Percentiles rank a stretch among this genome's conserved stretches.
phyloP scores from a whole-genome alignment of 2,113 vertebrate species.

The Tyto alba region DNA sequence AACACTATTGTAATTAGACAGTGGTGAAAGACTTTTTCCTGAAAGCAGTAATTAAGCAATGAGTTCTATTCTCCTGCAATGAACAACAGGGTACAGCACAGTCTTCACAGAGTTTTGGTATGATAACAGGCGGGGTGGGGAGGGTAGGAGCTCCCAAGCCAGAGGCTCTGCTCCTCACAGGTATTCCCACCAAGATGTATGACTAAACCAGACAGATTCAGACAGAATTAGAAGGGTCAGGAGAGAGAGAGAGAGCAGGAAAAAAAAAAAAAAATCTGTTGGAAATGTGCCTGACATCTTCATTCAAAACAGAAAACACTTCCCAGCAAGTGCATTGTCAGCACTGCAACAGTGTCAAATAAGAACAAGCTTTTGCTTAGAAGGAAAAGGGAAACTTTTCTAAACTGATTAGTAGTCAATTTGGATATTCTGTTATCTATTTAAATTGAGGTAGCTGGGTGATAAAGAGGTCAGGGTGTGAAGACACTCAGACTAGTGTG shows the following conservation, averaged over 20 bases:
- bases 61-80: neutral
- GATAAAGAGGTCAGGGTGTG: fast-evolving
- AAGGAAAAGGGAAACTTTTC: neutral
- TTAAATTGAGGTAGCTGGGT: neutral
- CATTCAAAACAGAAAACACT: neutral
- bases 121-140: neutral
- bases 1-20: neutral
- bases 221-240: neutral
- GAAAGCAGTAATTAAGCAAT: neutral
- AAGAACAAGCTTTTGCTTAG: neutral
- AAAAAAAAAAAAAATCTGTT: neutral
- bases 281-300: constrained; percentile 8
- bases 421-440: neutral
- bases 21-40: neutral
- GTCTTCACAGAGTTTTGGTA: neutral
- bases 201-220: neutral
- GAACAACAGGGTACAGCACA: neutral
- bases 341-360: neutral
- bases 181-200: neutral
- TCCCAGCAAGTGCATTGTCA: neutral
- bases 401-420: neutral
- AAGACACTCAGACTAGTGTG: neutral
- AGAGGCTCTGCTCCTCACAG: neutral
- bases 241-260: neutral
- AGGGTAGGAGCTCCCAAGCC: neutral